Conservation (phyloP, 2,888 invertebrate species). For the Formica aserva region DNA sequence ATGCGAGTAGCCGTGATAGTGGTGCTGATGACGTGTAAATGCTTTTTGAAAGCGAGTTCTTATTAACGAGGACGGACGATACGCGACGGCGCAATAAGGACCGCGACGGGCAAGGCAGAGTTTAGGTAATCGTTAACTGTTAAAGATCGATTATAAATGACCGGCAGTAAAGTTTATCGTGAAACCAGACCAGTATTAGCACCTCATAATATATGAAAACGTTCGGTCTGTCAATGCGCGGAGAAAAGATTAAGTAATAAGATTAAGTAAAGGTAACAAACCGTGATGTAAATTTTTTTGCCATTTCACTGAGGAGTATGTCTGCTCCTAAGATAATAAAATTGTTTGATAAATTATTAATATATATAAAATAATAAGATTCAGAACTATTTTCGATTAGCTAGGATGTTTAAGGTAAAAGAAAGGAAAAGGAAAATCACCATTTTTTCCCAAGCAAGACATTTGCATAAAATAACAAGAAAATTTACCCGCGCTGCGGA, state of each 20-base stretch:
- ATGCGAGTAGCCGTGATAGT: slow-evolving; percentile 40
- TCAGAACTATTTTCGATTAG: slow-evolving; percentile 41
- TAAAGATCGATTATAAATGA: slow-evolving; percentile 56
- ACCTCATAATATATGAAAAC: slow-evolving; percentile 55
- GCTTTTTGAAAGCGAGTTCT: slow-evolving; percentile 64
- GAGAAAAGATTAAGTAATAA: slow-evolving; percentile 63
- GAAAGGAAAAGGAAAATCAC: slow-evolving; percentile 35
- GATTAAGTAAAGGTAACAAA: slow-evolving; percentile 71
- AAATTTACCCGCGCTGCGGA: slow-evolving; percentile 63
- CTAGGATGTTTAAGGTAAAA: slow-evolving; percentile 59
- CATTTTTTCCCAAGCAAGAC: slow-evolving; percentile 38
- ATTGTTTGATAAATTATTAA: slow-evolving; percentile 14
- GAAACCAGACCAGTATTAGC: slow-evolving; percentile 68
- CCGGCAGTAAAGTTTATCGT: slow-evolving; percentile 68
- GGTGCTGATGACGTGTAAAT: slow-evolving; percentile 42
- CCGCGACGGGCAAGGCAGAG: slow-evolving; percentile 51
- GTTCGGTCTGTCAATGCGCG: slow-evolving; percentile 39
- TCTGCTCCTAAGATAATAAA: slow-evolving; percentile 46
- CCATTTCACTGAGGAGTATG: slow-evolving; percentile 57
- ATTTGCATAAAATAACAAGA: slow-evolving; percentile 65
- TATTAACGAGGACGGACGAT: slow-evolving; percentile 71
- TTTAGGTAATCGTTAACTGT: slow-evolving; percentile 49
- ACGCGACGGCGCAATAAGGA: slow-evolving; percentile 66
- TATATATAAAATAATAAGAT: not conserved
- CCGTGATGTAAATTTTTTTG: slow-evolving; percentile 65